Base-by-base conservation (phyloP, 1,140 invertebrate species). In the Epicauta chinensis region DNA sequence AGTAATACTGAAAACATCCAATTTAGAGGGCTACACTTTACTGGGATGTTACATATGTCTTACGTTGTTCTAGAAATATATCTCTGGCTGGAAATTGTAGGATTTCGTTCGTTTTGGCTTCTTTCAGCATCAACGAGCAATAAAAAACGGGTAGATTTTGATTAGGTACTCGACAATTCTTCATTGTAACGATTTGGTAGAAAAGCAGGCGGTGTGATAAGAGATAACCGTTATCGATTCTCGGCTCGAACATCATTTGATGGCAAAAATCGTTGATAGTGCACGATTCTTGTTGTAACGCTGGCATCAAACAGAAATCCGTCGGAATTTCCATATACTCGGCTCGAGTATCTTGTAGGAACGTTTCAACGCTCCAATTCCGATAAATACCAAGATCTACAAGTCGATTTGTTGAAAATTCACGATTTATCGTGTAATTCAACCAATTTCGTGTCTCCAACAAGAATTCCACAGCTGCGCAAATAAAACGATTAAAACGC, bases 1-100 rank as follows among this genome's bases (percentile, higher is more conserved):
- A 56, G 17, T 7, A 49, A 16, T 10, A 56, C 55, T 56, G 10
- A 3, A 23, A 47, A 47, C 15, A 15, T 35, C 16, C 12, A 15
- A 37, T 35, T 36, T n/a, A 37, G 16, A 29, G 3, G 14, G 5
- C 16, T 13, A 13, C 16, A n/a, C 16, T 41, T 5, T 41, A 23
- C 13, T 3, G 16, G 38, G 4, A 6, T 15, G 31, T 30, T 12
- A 40, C 16, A 14, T 16, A 16, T 36, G 2, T 13, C 16, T 39
- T 16, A 49, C 46, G 39, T 12, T 49, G 46, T 15, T 49, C 46
- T 15, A 49, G 23, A 6, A 31, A 37, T 0, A 49, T 49, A 16
- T 49, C 46, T 7, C 30, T 16, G 31, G 35, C 35, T 32, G 46
- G 36, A 15, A 39, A 49, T 2, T 30, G 34, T 16, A 49, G 31